Evolutionary conservation across 2,888 invertebrate genomes (phyloP), one percentile per base, ranked within the genome.

Genomic region (Rosalia funebris): DNA sequence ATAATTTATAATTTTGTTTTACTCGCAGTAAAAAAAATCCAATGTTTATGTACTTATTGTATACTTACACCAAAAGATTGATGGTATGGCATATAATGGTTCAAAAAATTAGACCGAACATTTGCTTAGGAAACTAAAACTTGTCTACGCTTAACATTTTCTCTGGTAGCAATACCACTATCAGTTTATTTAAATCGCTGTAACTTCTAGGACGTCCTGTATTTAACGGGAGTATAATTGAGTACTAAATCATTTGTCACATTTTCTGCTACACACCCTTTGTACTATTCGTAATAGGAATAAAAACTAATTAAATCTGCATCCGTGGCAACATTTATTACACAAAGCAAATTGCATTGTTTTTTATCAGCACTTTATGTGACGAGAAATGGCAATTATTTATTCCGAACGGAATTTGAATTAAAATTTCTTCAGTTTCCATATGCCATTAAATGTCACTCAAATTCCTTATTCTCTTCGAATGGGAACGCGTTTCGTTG

Each of bases 191-290:
- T 20, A 25, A 44, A 44, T 44, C 14, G 19, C 39, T 25, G 15
- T 25, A 3, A n/a, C 15, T 50, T 25, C 25, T 19, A 25, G 39
- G 50, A 50, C 59, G 56, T 44, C 59, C 41, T 17, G 59, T 41
- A 62, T 45, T 57, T 60, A 62, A 62, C 53, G 60, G 48, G 52
- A 62, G 42, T 62, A 50, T 61, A 64, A 64, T 64, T 64, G 64
- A 57, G 62, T 54, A 64, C 57, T 64, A 64, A 64, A 64, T 64
- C 64, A 64, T 64, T 62, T 64, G 64, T 64, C 61, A 56, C 47
- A 58, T 60, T 58, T 54, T 58, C 50, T 39, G 54, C 25, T 57
- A 54, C 63, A 56, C 56, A 55, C 32, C 56, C 50, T 50, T 50
- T 50, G 50, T 44, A 14, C 25, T 47, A 47, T 47, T 34, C 34